Conservation (phyloP, 2,797 vertebrate species). For the Pseudochromis fuscus region DNA sequence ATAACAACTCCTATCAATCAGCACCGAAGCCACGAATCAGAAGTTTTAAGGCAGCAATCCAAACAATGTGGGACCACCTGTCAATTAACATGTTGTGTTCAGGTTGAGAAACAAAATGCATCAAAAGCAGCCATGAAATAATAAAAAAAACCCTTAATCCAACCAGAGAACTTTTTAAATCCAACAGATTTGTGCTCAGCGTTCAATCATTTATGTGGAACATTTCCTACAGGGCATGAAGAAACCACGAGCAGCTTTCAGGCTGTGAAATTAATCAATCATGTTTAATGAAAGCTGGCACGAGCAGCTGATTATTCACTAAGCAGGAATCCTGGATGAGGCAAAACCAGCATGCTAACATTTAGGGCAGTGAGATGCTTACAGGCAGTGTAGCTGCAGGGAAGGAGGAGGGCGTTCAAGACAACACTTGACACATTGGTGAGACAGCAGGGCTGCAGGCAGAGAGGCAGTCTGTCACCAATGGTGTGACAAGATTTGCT, state of each 20-base stretch:
- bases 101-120: constrained; percentile 14
- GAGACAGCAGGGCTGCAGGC: constrained; percentile 62
- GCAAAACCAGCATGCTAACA: constrained; percentile 41
- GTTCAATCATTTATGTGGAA: constrained; percentile 60
- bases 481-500: constrained; percentile 51
- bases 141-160: constrained; percentile 31
- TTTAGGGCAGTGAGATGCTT: constrained; percentile 45
- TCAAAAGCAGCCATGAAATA: constrained; percentile 20
- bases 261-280: constrained; percentile 66
- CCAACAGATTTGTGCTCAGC: constrained; percentile 39
- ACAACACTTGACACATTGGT: constrained; percentile 68
- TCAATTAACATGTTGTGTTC: constrained; percentile 20
- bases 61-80: background rate
- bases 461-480: constrained; percentile 51
- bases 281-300: constrained; percentile 58
- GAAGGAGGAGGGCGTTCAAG: constrained; percentile 52
- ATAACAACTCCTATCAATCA: constrained; percentile 18
- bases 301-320: constrained; percentile 43
- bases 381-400: constrained; percentile 45
- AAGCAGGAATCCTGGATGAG: constrained; percentile 43
- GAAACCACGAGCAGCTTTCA: constrained; percentile 28
- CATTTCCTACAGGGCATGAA: constrained; percentile 41
- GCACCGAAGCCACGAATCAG: background rate
- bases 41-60: constrained; percentile 5
- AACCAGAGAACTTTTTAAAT: constrained; percentile 39